Base-by-base conservation (phyloP, 2,797 vertebrate species). In the Leptoclinus maculatus region DNA sequence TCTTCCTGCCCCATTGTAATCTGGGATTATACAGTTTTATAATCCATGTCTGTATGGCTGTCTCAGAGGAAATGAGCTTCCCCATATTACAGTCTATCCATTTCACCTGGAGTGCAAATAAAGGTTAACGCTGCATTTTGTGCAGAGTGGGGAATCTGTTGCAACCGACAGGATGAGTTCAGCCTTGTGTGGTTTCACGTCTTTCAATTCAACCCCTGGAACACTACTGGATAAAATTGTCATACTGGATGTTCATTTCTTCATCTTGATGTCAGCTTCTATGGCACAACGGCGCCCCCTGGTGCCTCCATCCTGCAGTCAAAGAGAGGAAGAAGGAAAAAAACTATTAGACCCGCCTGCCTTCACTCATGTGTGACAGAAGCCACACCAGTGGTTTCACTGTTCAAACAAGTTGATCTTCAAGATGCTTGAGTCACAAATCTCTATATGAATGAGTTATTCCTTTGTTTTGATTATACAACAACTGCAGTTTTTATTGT, bases 241-340 rank as follows among this genome's bases (percentile, higher is more conserved):
- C 78, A 43, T 8, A 32, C 43, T 27, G 10, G 3, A 8, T 6
- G 23, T 66, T 92, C 83, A 99, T 89, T 99, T 99, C 94, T 99
- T 99, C 98, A 99, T 99, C 92, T 98, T 99, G 94, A 99, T 96
- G 89, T 99, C 98, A 14, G 97, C 98, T 95, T 99, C 98, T 73
- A 99, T 99, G 90, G 98, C 98, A 88, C 97, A 98, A 85, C 98
- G 97, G 79, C 98, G 97, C 88, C 98, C 98, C 86, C 98, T 97
- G 88, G 98, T 99, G 93, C 98, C 98, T 68, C 97, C 98, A 25
- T 99, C 97, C 97, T 99, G 89, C 66, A 93, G 45, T 9, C 14
- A 75, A 19, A 75, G 3, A 36, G 29, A 79, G 39, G 39, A 43
- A 45, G 27, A 68, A 32, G n/a, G n/a, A 72, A 2, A 29, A 47